Evolutionary conservation across 2,113 vertebrate species (phyloP).

Genomic region (Hemichromis elongatus): DNA sequence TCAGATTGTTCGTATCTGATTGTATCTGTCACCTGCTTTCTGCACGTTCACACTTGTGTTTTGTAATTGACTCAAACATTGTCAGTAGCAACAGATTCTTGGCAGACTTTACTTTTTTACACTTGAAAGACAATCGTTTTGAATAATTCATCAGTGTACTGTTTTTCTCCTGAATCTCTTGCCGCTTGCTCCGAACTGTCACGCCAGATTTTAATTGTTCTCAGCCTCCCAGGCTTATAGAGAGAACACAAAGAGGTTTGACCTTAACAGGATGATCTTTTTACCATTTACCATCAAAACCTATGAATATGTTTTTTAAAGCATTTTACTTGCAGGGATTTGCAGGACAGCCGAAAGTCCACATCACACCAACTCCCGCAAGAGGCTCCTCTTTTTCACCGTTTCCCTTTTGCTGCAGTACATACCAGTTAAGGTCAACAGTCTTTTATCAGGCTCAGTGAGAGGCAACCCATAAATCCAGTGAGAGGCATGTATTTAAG

Average conservation of each 20-base stretch:
- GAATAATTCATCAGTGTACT: conserved; percentile 53
- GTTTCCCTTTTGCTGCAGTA: neutral
- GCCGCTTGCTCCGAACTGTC: conserved; percentile 25
- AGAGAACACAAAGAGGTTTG: conserved; percentile 23
- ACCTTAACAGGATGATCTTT: conserved; percentile 32
- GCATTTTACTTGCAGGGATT: neutral
- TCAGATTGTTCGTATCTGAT: neutral
- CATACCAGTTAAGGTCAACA: neutral
- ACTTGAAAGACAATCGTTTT: conserved; percentile 21
- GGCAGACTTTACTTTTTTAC: conserved; percentile 33
- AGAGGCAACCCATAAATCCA: neutral
- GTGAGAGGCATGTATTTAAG: neutral
- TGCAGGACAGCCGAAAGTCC: conserved; percentile 2
- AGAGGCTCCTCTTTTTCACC: neutral
- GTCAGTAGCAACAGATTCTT: conserved; percentile 18
- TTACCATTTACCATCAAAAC: conserved; percentile 25
- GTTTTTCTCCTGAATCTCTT: conserved; percentile 19
- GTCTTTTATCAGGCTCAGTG: neutral
- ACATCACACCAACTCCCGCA: neutral
- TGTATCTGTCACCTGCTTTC: neutral
- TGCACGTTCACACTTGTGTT: neutral
- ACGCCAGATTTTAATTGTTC: conserved; percentile 42
- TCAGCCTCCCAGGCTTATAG: neutral
- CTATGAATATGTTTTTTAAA: neutral
- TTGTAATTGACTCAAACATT: conserved; percentile 18